Evolutionary conservation across 2,113 vertebrate species (phyloP), one percentile per base, ranked within the genome.

Genomic region (Sinocyclocheilus rhinocerous): DNA sequence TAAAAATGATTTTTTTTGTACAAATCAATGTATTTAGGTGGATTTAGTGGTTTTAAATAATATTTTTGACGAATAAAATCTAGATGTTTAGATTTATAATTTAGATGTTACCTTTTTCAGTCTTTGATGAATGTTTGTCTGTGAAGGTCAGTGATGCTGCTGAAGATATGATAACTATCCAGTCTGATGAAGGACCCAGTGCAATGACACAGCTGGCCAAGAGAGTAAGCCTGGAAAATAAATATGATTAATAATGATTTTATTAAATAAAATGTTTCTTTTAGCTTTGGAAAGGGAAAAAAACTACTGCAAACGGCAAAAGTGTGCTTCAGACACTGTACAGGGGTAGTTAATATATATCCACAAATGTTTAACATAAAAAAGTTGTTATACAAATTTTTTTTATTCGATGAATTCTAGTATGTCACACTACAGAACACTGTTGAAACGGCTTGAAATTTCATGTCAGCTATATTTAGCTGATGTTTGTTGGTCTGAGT

Each of bases 161-260:
- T 22, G 90, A 92, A 29, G 92, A 95, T 4, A 84, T 92, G 88
- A 91, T 90, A 73, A 91, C 94, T 4, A 90, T 94, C 36, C 92
- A 94, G 88, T 90, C 92, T 4, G 94, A 95, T 7, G 94, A 95
- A 59, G 93, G 91, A 1, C 92, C 93, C 24, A 95, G 86, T 39
- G 85, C 92, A 1, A 92, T 96, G 11, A 91, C 93, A 24, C 94
- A 95, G 72, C 55, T 96, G 89, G 94, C 95, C 81, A 95, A 88
- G 85, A 94, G 91, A 89, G 95, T 95, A 92, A 70, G 92, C 24
- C n/a, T 63, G 1, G 9, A 63, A 55, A 61, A 24, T 11, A 24
- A 13, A 26, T 65, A 72, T 33, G 10, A 72, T 39, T 18, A 16
- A 18, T 55, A 18, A 39, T 18, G 3, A 20, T 36, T 75, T n/a